These are phyloP conservation scores for Parascotia fuliginaria DNA, from an alignment of 2,888 invertebrate genomes.

Conservation along the genomic window DNA sequence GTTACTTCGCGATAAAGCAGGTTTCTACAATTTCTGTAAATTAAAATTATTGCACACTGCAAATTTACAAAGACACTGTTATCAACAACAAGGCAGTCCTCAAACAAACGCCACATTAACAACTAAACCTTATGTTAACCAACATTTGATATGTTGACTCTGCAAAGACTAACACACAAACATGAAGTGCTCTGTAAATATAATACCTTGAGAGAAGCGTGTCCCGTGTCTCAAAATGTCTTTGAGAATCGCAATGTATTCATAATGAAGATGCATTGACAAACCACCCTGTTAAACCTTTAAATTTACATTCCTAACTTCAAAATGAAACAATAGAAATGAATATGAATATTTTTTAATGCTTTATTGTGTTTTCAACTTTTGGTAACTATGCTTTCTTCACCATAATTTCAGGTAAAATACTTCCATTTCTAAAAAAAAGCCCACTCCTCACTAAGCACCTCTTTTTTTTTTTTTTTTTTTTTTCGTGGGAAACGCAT, in stretches of 20 bases:
- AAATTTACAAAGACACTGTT: background rate
- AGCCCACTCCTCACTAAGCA: too few relatives aligned
- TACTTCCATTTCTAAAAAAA: too few relatives aligned
- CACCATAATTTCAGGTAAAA: too few relatives aligned
- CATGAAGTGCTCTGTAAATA: background rate
- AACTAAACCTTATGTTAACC: background rate
- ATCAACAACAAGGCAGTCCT: background rate
- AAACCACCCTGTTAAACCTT: background rate
- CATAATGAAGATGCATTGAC: slow-evolving; percentile 1
- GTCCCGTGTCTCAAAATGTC: background rate
- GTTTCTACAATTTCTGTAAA: too few relatives aligned
- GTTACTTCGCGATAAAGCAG: too few relatives aligned
- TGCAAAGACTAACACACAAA: background rate
- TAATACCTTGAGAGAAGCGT: background rate
- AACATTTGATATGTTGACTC: background rate
- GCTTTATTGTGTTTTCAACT: too few relatives aligned
- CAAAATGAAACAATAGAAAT: too few relatives aligned
- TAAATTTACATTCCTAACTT: background rate
- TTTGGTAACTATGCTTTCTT: too few relatives aligned
- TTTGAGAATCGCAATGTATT: background rate
- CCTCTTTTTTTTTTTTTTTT: too few relatives aligned
- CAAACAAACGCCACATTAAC: background rate
- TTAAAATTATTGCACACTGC: too few relatives aligned
- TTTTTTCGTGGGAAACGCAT: too few relatives aligned
- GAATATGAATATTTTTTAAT: too few relatives aligned